Conservation (phyloP, 2,113 vertebrate species). For the Catharus bicknelli region DNA sequence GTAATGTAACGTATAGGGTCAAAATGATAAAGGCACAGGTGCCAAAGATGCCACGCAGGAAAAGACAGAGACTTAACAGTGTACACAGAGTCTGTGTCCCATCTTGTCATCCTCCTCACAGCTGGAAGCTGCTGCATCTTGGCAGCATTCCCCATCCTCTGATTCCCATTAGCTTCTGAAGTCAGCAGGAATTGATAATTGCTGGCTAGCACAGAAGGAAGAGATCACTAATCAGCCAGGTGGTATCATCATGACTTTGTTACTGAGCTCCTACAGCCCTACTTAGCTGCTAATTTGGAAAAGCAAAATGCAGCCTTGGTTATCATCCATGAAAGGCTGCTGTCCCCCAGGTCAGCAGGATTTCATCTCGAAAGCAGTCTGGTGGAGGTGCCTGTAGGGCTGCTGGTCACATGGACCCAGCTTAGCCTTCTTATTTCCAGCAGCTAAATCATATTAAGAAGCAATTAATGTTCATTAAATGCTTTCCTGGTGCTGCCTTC, state of each 20-base stretch:
- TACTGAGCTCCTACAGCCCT: conserved; percentile 8
- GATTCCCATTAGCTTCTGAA: conserved; percentile 16
- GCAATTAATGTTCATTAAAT: conserved; percentile 61
- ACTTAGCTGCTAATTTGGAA: conserved; percentile 26
- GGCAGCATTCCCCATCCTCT: background rate
- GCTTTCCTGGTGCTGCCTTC: conserved; percentile 32
- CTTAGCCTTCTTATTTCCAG: conserved; percentile 19
- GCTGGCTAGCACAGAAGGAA: conserved; percentile 31
- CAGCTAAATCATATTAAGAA: conserved; percentile 60
- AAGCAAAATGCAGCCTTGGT: background rate
- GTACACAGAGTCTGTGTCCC: background rate
- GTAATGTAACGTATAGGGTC: background rate
- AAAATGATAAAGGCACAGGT: background rate
- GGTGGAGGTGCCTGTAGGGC: background rate
- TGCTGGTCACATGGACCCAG: conserved; percentile 1
- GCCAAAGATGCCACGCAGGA: background rate
- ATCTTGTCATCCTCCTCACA: background rate
- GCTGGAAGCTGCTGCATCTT: conserved; percentile 25
- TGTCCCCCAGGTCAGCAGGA: background rate
- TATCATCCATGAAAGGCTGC: background rate
- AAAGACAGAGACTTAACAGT: background rate
- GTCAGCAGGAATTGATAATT: conserved; percentile 40
- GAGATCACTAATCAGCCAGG: conserved; percentile 48
- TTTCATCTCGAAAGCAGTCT: background rate
- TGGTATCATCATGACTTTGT: conserved; percentile 42